Base-by-base conservation (phyloP, 2,888 invertebrate genomes). In the Phyto melanocephala region DNA sequence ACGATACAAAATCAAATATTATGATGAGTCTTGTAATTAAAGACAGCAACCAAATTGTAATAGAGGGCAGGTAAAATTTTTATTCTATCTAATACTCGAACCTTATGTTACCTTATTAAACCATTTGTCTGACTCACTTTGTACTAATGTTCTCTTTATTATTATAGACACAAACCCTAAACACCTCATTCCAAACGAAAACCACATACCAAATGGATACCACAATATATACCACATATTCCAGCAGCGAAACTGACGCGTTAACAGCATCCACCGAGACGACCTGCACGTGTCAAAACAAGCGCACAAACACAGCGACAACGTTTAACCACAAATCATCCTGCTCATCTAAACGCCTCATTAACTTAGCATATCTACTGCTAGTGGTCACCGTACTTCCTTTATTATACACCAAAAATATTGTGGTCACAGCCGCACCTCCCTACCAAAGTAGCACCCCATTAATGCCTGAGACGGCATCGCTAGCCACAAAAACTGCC, bases 381-480 rank as follows among this genome's bases (percentile, higher is more conserved):
- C 37, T 81, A 20, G 33, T 81, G 8, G 8, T 33, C 56, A 80
- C 71, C 60, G 40, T 81, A 67, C 42, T 77, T 7, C 54, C 71
- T 22, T 8, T 77, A 56, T 35, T 81, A 24, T 60, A 50, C 65
- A 47, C 75, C 45, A 75, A 71, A 52, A 75, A 79, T 40, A 6
- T 60, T 22, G 13, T 76, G 22, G 82, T 80, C 6, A 54, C 22
- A 20, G 82, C 83, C 33, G 75, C 78, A 50, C 78, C 70, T 28
- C 79, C 63, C 63, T 78, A 80, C 74, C 85, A 74, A 79, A 83
- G 74, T 70, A 74, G 82, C 52, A 33, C 65, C 85, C 17, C 78
- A 80, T 47, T 81, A 4, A 47, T 72, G 54, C 37, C 72, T 78
- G 45, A 74, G 84, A 2, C 74, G 72, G 37, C 40, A 1, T 52